Percentiles rank a stretch among this genome's conserved stretches.
phyloP scores from a whole-genome alignment of 2,113 vertebrate genomes.

The Numida meleagris region DNA sequence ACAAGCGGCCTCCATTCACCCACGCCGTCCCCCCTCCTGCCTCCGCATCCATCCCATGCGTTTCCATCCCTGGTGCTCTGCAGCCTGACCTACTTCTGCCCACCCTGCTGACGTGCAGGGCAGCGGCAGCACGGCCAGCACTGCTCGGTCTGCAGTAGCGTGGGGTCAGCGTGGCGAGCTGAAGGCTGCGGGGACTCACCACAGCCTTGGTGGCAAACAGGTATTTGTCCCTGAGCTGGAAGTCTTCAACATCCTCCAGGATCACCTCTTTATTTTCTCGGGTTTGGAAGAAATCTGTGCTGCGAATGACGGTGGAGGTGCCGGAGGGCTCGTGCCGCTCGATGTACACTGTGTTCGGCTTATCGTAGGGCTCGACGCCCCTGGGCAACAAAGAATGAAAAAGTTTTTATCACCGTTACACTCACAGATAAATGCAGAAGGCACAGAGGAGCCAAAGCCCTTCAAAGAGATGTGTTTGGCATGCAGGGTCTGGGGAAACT shows the following conservation, averaged over 20 bases:
- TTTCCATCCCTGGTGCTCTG: not conserved
- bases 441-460: not conserved
- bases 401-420: too few relatives aligned
- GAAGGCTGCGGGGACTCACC: constrained; percentile 76
- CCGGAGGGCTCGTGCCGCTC: constrained; percentile 93
- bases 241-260: constrained; percentile 91
- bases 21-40: not conserved
- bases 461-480: not conserved
- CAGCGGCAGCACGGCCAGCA: not conserved
- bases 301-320: constrained; percentile 88
- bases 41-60: not conserved
- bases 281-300: constrained; percentile 96
- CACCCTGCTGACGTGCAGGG: not conserved
- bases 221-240: constrained; percentile 96
- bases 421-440: not conserved
- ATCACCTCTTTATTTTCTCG: constrained; percentile 87
- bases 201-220: constrained; percentile 94
- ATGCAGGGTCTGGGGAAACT: accelerated
- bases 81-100: constrained; percentile 54
- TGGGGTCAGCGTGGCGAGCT: not conserved
- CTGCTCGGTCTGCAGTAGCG: accelerated
- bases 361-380: constrained; percentile 93
- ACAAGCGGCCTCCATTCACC: not conserved
- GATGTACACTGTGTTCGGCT: constrained; percentile 86
- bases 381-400: constrained; percentile 59